Percentiles rank a stretch among this genome's conserved stretches.
Evolutionary conservation across 2,888 invertebrate genomes (phyloP).

Genomic region (Ormyrus labotus): DNA sequence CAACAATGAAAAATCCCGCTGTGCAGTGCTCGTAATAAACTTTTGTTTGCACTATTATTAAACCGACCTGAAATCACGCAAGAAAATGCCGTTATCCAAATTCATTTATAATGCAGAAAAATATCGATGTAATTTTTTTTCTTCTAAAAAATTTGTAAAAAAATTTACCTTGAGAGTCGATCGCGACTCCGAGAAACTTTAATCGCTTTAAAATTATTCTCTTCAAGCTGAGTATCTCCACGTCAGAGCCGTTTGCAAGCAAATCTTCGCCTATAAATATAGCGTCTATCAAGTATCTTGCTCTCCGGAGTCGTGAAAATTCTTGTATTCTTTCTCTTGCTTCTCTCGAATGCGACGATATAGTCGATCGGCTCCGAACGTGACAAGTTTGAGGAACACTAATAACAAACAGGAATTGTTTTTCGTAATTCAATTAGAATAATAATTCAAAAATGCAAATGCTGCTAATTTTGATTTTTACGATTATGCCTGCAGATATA

Average conservation of each 20-base stretch:
- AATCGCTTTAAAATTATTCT: constrained; percentile 82
- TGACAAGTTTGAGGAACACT: constrained; percentile 46
- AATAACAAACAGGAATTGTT: constrained; percentile 29
- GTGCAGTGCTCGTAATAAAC: constrained; percentile 75
- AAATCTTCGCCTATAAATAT: constrained; percentile 76
- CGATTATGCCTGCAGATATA: neutral
- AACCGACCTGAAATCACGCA: constrained; percentile 48
- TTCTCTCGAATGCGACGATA: constrained; percentile 66
- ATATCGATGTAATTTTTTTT: no score
- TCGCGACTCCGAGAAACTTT: constrained; percentile 73
- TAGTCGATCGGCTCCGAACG: constrained; percentile 58
- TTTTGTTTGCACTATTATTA: constrained; percentile 49
- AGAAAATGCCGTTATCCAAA: no score
- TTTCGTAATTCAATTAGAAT: no score
- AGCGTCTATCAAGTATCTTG: constrained; percentile 69
- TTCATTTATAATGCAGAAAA: no score
- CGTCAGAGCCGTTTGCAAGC: constrained; percentile 81
- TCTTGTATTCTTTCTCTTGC: constrained; percentile 70
- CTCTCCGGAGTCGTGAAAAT: constrained; percentile 67
- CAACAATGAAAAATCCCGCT: constrained; percentile 88
- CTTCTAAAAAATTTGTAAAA: neutral
- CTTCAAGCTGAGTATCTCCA: constrained; percentile 84
- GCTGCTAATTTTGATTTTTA: neutral
- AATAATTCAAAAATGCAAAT: neutral
- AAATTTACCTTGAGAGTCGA: constrained; percentile 46